Base-by-base conservation (phyloP, 1,140 invertebrate species). In the Bombus sibiricus region DNA sequence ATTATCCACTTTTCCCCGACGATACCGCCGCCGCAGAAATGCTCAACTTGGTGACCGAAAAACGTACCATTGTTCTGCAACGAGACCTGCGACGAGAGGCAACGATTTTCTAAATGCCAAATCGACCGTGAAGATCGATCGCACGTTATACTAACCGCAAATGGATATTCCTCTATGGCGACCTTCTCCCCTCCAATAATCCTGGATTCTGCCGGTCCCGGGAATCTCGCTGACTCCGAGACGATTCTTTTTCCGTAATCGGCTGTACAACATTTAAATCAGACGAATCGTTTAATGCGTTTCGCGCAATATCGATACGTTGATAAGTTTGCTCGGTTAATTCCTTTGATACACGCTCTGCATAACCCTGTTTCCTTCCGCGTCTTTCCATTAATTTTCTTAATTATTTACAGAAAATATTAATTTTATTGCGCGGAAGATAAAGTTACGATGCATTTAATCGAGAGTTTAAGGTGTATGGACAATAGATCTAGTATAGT, bases 101-200 rank as follows among this genome's bases (percentile, higher is more conserved):
- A 86, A 81, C 57, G 41, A 86, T 92, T 82, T 78, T 85, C 76
- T 86, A 83, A 89, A 88, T 57, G 74, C 43, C 62, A 89, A 90
- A 89, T 88, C 78, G 57, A 64, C 41, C 34, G 76, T 91, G 83
- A 89, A 89, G 79, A 87, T 90, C 82, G 57, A 71, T 72, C 47
- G 78, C 59, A 68, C 79, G 69, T 84, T 83, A 85, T 87, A n/a
- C 96, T 96, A 66, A 95, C 94, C 94, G 96, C 95, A 92, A 96
- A 97, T 62, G 96, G 96, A 84, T 96, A 96, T 66, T 96, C 92
- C 34, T 95, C 92, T 59, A 97, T 96, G 28, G 91, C 92, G 39
- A 95, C 93, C 9, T 93, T 81, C 53, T 88, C 87, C n/a, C 96
- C 96, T 47, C 96, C 96, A 62, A 97, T 95, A 81, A 96, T 95